Base-by-base conservation (phyloP, 2,888 invertebrate species). In the Lamellibrachia columna region DNA sequence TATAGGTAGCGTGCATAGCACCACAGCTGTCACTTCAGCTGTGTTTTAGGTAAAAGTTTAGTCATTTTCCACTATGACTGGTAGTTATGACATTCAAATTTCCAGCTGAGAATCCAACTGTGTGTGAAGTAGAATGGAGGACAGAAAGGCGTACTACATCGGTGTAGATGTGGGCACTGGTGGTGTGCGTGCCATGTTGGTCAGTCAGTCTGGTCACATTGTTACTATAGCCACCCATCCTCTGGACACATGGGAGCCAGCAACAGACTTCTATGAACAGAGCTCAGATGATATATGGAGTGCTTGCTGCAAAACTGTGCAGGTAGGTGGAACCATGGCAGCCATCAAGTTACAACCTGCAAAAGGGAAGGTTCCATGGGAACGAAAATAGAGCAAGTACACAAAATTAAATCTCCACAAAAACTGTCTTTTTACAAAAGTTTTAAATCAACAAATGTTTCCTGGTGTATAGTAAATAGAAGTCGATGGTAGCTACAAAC, bases 131-230 rank as follows among this genome's bases (percentile, higher is more conserved):
- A 11, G 60, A 11, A 60, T 60, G 60, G 60, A 9, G 15, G 60
- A 60, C 60, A 9, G 15, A 11, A 11, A 60, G 60, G 4, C 1
- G 60, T 93, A 92, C 92, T 96, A 95, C 92, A 94, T 96, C 93
- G 96, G 96, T n/a, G 98, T 99, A 15, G 99, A 99, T 97, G 99
- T 99, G 90, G 99, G 99, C 7, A 98, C 98, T 2, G 98, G 98
- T 15, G 99, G 99, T 97, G 98, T 97, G 0, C 97, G 99, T 94
- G 98, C 98, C 8, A 99, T 98, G 4, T 97, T 99, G 75, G 95
- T 96, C 53, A 92, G 93, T 28, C 96, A 97, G 7, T 96, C 97
- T 92, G 99, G 99, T 2, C 93, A 94, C 22, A 93, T 96, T 7
- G 90, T 95, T 7, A 97, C 97, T 94, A 97, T 97, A 91, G 97